Percentiles rank a stretch among this genome's conserved stretches.
phyloP scores from a whole-genome alignment of 2,888 invertebrate species.

The Harpagoxenus sublaevis region DNA sequence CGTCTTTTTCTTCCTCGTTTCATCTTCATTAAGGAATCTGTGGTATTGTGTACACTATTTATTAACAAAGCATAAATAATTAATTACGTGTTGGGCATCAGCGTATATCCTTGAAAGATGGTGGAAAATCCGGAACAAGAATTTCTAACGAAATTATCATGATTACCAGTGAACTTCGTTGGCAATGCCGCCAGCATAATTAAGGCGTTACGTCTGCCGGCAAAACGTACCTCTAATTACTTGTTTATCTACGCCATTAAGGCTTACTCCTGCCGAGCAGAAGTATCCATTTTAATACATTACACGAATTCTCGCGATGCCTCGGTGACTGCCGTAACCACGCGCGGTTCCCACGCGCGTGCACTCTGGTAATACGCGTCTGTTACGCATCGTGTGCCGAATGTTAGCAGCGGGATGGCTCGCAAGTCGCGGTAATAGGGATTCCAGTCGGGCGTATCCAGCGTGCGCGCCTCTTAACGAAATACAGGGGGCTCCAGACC shows the following conservation, averaged over 20 bases:
- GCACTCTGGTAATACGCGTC: constrained; percentile 31
- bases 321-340: constrained; percentile 7
- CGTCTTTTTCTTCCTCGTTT: neutral
- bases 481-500: constrained; percentile 52
- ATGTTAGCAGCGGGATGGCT: constrained; percentile 33
- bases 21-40: constrained; percentile 29
- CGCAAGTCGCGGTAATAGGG: constrained; percentile 20
- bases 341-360: constrained; percentile 41
- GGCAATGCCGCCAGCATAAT: constrained; percentile 16
- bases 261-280: constrained; percentile 23
- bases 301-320: constrained; percentile 48
- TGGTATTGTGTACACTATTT: no score
- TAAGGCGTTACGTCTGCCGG: constrained; percentile 47
- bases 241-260: constrained; percentile 48
- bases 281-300: constrained; percentile 44
- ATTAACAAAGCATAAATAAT: neutral
- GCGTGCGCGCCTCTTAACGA: constrained; percentile 55
- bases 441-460: constrained; percentile 39
- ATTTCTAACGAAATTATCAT: constrained; percentile 30
- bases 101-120: neutral
- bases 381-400: constrained; percentile 52
- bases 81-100: neutral
- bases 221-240: constrained; percentile 47
- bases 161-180: neutral
- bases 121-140: constrained; percentile 31